Conservation (phyloP, 1,140 invertebrate genomes). For the Trachymyrmex cornetzi region DNA sequence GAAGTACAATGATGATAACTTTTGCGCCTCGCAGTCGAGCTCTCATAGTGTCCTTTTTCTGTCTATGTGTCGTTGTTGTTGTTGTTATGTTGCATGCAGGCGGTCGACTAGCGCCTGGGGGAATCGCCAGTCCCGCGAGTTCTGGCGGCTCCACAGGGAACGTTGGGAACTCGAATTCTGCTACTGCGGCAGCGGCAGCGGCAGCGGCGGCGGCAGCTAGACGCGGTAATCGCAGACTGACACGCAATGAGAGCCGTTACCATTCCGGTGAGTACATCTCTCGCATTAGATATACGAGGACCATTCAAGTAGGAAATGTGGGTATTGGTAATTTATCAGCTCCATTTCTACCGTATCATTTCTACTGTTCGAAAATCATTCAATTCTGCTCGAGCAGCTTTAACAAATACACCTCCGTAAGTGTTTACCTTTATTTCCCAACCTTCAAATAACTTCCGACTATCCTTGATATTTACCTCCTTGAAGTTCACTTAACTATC, state of each 20-base stretch:
- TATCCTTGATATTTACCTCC: too few species aligned
- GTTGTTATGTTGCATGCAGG: slow-evolving; percentile 86
- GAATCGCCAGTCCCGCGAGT: slow-evolving; percentile 85
- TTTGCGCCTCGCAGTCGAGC: not conserved
- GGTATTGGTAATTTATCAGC: not conserved
- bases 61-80: slow-evolving; percentile 83
- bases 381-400: too few species aligned
- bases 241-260: slow-evolving; percentile 97
- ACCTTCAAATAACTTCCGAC: too few species aligned
- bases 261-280: slow-evolving; percentile 94
- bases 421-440: too few species aligned
- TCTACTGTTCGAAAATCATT: not conserved
- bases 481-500: too few species aligned
- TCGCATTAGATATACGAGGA: not conserved
- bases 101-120: slow-evolving; percentile 84
- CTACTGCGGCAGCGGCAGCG: slow-evolving; percentile 76
- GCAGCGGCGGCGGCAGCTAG: slow-evolving; percentile 85
- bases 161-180: slow-evolving; percentile 86
- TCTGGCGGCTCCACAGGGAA: slow-evolving; percentile 85
- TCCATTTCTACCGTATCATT: not conserved
- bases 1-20: slow-evolving; percentile 32
- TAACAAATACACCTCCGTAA: too few species aligned
- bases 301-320: not conserved
- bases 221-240: slow-evolving; percentile 95
- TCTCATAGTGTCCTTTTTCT: slow-evolving; percentile 73